Percentiles rank a stretch among this genome's conserved stretches.
These are phyloP conservation scores for Tenrec ecaudatus DNA, from an alignment of 2,113 vertebrate species.

Conservation along the genomic window DNA sequence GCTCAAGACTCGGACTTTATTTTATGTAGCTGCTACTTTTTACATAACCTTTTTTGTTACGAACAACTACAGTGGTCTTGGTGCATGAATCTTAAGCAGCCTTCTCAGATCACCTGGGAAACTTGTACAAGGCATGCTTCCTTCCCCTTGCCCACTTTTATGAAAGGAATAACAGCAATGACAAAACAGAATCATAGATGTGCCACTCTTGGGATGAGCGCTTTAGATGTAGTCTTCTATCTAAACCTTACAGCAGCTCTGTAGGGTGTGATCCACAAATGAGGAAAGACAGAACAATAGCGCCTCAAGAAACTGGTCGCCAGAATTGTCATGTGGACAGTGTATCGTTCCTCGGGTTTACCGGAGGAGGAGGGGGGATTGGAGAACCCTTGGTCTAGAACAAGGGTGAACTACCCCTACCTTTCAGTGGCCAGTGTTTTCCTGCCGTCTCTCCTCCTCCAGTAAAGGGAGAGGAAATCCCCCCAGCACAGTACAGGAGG, in stretches of 20 bases:
- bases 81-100: neutral
- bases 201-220: neutral
- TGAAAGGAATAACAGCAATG: neutral
- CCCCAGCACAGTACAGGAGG: neutral
- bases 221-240: neutral
- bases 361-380: neutral
- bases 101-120: neutral
- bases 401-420: neutral
- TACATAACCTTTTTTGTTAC: neutral
- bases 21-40: slow-evolving; percentile 6
- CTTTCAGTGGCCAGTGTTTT: neutral
- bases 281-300: slow-evolving; percentile 7
- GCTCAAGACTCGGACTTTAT: neutral
- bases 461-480: slow-evolving; percentile 14
- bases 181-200: neutral
- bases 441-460: neutral
- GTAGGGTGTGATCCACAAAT: neutral
- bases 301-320: slow-evolving; percentile 18
- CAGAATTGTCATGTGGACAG: neutral
- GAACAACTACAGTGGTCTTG: neutral
- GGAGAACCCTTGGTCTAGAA: neutral
- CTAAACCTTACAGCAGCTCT: neutral
- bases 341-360: neutral
- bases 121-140: neutral
- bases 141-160: neutral